Percentiles rank a stretch among this genome's conserved stretches.
Conservation (phyloP, 2,113 vertebrate species). For the Mirounga angustirostris region DNA sequence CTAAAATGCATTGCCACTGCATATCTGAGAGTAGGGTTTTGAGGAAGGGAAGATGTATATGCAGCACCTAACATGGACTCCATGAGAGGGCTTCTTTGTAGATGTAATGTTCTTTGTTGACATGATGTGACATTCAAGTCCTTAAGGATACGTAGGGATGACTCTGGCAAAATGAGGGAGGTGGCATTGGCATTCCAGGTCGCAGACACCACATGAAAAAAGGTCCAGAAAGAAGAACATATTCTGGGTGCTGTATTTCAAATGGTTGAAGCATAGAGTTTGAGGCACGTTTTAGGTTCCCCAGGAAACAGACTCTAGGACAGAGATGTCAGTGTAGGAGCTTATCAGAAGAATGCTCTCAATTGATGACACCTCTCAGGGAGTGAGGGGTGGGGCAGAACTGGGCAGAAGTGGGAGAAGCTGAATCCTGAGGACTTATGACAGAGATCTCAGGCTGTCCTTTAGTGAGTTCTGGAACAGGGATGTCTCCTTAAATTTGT, state of each 20-base stretch:
- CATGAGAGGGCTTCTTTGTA: not conserved
- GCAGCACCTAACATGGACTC: not conserved
- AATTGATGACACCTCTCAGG: not conserved
- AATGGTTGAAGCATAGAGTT: not conserved
- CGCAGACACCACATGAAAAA: not conserved
- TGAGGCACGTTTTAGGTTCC: not conserved
- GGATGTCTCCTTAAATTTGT: not conserved
- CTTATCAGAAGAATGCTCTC: not conserved
- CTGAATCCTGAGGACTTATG: not conserved
- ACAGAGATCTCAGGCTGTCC: not conserved
- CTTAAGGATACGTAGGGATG: not conserved
- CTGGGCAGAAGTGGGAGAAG: not conserved
- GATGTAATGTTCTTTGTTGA: not conserved
- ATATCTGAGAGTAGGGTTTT: not conserved
- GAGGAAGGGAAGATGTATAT: not conserved
- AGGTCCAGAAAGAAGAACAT: not conserved
- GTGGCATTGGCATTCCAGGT: not conserved
- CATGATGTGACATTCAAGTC: not conserved
- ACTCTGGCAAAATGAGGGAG: not conserved
- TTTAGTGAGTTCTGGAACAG: not conserved
- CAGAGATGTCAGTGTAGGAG: not conserved
- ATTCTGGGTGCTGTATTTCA: not conserved
- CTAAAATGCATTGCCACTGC: not conserved
- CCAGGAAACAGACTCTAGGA: not conserved
- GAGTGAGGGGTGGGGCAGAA: not conserved